phyloP scores from a whole-genome alignment of 2,888 invertebrate genomes.

The Sinelater perroti region DNA sequence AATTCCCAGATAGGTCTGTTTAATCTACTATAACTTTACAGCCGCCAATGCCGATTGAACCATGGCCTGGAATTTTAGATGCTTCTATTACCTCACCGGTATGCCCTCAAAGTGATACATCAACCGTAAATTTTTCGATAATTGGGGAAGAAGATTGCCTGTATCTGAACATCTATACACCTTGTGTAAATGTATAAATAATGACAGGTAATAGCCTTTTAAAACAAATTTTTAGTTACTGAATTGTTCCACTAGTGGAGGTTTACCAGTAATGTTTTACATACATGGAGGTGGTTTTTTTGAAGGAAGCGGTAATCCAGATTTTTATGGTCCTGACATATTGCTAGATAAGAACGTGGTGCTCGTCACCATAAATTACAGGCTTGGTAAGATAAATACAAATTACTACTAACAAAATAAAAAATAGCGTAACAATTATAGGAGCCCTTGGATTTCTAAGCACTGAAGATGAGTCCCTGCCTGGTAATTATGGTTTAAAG shows the following conservation, averaged over 20 bases:
- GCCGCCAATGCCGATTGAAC: constrained; percentile 70
- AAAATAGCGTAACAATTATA: constrained; percentile 38
- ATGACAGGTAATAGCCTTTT: not conserved
- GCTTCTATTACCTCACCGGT: constrained; percentile 72
- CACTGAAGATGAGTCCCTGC: constrained; percentile 53
- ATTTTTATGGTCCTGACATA: constrained; percentile 75
- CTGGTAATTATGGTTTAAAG: constrained; percentile 61
- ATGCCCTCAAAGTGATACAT: constrained; percentile 67
- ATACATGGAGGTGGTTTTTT: constrained; percentile 80
- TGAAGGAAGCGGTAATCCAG: constrained; percentile 73
- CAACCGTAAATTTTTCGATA: constrained; percentile 47
- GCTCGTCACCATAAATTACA: constrained; percentile 58
- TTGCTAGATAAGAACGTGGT: constrained; percentile 75
- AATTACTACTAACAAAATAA: not conserved
- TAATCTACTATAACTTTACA: no score
- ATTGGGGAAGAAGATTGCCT: constrained; percentile 75
- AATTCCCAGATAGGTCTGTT: no score
- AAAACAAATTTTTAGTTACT: constrained; percentile 19
- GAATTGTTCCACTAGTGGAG: not conserved
- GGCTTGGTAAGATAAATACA: constrained; percentile 36
- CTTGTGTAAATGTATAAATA: no score
- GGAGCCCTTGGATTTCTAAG: constrained; percentile 59
- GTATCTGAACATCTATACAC: not conserved
- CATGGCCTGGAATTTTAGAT: constrained; percentile 71
- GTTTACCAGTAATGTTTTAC: constrained; percentile 77